These are phyloP conservation scores for Carcina quercana DNA, from an alignment of 2,888 invertebrate genomes.

Conservation along the genomic window DNA sequence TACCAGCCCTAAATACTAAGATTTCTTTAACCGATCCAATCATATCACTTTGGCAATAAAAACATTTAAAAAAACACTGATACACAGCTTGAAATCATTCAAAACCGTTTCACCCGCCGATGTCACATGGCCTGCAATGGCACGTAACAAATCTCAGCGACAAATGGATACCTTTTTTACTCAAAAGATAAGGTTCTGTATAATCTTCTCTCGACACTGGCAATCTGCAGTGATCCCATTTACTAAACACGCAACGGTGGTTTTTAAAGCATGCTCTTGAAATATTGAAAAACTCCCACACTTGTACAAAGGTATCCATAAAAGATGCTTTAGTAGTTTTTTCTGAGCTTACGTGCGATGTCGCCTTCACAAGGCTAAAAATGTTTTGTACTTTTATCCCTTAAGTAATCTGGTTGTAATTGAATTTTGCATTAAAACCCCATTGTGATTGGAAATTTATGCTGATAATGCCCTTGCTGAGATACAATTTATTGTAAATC, in stretches of 20 bases:
- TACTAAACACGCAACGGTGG: slow-evolving; percentile 64
- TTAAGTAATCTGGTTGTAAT: slow-evolving; percentile 49
- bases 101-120: too few species aligned
- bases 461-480: too few species aligned
- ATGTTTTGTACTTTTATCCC: slow-evolving; percentile 36
- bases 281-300: slow-evolving; percentile 54
- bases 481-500: too few species aligned
- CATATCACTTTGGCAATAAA: too few species aligned
- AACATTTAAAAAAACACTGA: too few species aligned
- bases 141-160: slow-evolving; percentile 43
- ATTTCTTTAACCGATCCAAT: too few species aligned
- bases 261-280: slow-evolving; percentile 50
- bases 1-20: too few species aligned
- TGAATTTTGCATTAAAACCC: slow-evolving; percentile 32
- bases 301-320: slow-evolving; percentile 49
- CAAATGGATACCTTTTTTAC: slow-evolving; percentile 42
- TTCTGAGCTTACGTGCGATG: slow-evolving; percentile 41
- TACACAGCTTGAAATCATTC: too few species aligned
- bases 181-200: slow-evolving; percentile 58
- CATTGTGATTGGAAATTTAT: too few species aligned
- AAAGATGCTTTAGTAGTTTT: slow-evolving; percentile 40
- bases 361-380: slow-evolving; percentile 36
- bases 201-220: slow-evolving; percentile 36
- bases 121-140: slow-evolving; percentile 46
- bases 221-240: slow-evolving; percentile 65